Percentiles rank a stretch among this genome's conserved stretches.
Conservation (phyloP, 37 sponge, comb jelly and placozoan species). For the Beroe ovata region DNA sequence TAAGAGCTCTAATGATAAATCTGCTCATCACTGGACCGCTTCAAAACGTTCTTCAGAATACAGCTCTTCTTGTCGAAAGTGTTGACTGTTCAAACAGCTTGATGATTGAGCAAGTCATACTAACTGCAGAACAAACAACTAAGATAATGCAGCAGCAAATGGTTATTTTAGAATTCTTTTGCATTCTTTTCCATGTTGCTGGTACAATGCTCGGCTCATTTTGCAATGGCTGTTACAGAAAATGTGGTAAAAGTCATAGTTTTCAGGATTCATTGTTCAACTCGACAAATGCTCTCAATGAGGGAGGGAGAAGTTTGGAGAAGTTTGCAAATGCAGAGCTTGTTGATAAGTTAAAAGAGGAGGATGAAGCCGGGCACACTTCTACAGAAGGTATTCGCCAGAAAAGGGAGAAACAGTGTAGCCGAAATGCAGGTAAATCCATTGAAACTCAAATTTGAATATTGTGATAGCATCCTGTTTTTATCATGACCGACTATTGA, state of each 20-base stretch:
- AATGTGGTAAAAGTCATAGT: too few species aligned
- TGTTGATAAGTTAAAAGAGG: conserved; percentile 8
- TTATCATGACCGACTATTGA: too few species aligned
- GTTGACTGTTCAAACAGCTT: conserved; percentile 19
- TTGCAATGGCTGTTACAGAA: neutral
- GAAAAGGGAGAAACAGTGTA: neutral
- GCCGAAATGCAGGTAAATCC: conserved; percentile 16
- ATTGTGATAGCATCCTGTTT: too few species aligned
- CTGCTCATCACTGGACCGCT: conserved; percentile 41
- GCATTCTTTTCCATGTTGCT: too few species aligned
- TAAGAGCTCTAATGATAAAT: conserved; percentile 27
- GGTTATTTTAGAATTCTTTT: too few species aligned
- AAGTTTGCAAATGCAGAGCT: conserved; percentile 29
- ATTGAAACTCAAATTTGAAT: too few species aligned
- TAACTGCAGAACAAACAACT: neutral
- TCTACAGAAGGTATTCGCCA: neutral
- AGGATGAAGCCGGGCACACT: conserved; percentile 2
- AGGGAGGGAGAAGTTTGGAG: neutral
- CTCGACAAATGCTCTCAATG: neutral
- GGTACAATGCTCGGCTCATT: neutral
- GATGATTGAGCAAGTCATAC: conserved; percentile 17
- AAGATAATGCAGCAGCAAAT: neutral
- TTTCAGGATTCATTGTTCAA: neutral
- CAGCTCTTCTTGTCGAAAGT: neutral
- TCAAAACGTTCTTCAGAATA: conserved; percentile 6